These are phyloP conservation scores for Griposia aprilina DNA, from an alignment of 2,888 invertebrate species.

Conservation along the genomic window DNA sequence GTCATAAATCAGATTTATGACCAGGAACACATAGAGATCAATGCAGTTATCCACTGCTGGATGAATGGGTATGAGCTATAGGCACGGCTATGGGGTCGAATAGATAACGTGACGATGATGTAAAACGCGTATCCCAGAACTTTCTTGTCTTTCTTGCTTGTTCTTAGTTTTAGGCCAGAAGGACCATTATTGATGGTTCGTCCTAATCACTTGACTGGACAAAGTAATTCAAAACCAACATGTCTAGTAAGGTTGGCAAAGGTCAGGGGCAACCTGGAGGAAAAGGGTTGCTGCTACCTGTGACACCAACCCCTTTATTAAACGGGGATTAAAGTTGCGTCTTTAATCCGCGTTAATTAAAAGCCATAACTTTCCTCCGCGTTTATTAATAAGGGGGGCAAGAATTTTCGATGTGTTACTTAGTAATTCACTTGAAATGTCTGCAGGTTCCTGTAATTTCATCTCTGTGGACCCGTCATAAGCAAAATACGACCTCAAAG, in stretches of 20 bases:
- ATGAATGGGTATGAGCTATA: slow-evolving; percentile 1
- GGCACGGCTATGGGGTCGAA: slow-evolving; percentile 1
- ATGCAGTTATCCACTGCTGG: slow-evolving; percentile 27
- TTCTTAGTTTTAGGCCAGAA: neutral
- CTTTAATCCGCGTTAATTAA: slow-evolving; percentile 3
- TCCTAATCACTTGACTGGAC: neutral
- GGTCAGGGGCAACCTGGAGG: neutral
- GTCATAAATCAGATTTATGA: slow-evolving; percentile 51
- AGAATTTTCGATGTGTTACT: neutral
- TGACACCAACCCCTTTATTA: neutral
- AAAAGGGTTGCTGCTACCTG: neutral
- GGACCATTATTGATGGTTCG: neutral
- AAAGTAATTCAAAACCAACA: neutral
- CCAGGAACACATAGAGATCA: slow-evolving; percentile 54
- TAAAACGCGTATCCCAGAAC: neutral
- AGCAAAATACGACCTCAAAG: neutral
- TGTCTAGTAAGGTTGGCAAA: neutral
- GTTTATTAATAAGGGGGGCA: neutral
- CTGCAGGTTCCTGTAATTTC: neutral
- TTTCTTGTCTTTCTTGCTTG: slow-evolving; percentile 1
- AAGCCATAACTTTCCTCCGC: neutral
- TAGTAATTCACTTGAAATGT: neutral
- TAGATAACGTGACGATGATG: slow-evolving; percentile 16
- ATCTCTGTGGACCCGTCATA: neutral
- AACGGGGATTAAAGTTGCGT: neutral